A percentile compares a stretch with the other conserved stretches of the same genome.
phyloP scores from a whole-genome alignment of 2,797 vertebrate genomes.

The Gymnothorax javanicus region DNA sequence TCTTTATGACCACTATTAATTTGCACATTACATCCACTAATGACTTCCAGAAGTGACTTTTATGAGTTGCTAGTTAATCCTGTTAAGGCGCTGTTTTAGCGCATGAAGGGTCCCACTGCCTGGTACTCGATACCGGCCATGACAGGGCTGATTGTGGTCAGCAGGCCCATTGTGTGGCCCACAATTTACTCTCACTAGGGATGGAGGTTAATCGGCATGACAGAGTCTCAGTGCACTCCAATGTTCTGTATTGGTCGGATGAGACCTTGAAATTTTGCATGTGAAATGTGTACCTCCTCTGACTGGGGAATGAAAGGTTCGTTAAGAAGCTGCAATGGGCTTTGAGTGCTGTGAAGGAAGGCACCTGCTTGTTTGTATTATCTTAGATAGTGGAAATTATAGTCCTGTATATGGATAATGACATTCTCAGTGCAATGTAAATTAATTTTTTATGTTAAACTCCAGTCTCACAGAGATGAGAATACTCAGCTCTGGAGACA shows the following conservation, averaged over 20 bases:
- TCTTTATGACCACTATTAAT: neutral
- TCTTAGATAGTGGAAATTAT: neutral
- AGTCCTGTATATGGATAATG: neutral
- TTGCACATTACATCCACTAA: neutral
- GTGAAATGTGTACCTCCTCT: neutral
- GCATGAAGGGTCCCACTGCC: neutral
- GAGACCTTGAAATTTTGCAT: neutral
- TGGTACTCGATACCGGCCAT: neutral
- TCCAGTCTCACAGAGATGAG: slow-evolving; percentile 21
- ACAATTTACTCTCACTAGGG: neutral
- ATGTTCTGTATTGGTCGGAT: neutral
- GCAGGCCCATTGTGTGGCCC: no score
- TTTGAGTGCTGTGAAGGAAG: neutral
- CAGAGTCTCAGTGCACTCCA: neutral
- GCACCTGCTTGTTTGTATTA: neutral
- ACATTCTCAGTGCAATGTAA: slow-evolving; percentile 19
- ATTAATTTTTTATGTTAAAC: slow-evolving; percentile 5
- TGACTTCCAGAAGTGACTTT: neutral
- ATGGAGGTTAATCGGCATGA: neutral
- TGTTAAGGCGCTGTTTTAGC: neutral
- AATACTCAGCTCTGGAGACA: slow-evolving; percentile 21
- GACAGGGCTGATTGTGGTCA: neutral
- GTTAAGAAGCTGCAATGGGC: neutral
- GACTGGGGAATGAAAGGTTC: neutral
- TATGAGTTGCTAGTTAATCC: neutral